Evolutionary conservation across 2,888 invertebrate species (phyloP).

Genomic region (Pachydiplax longipennis): DNA sequence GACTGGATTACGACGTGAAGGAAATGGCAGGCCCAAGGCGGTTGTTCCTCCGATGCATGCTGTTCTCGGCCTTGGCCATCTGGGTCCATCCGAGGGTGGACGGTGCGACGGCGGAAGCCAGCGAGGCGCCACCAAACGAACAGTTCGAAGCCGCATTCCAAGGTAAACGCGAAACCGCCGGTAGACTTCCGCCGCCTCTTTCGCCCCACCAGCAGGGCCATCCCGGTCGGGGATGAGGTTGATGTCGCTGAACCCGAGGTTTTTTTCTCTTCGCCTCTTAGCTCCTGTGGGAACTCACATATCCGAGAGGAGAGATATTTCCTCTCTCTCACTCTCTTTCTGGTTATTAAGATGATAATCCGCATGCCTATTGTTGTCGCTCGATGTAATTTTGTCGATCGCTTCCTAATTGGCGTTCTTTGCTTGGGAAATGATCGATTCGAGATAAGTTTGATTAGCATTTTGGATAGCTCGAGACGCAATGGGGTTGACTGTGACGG

Average conservation of each 20-base stretch:
- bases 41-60: constrained; percentile 1
- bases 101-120: constrained; percentile 20
- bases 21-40: constrained; percentile 13
- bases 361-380: too few species aligned
- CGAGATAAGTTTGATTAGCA: too few species aligned
- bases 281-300: background rate
- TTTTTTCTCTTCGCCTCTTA: background rate
- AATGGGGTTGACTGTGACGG: too few species aligned
- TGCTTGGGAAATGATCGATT: too few species aligned
- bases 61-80: constrained; percentile 8
- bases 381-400: too few species aligned
- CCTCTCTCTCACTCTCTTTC: too few species aligned
- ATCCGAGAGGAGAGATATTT: background rate
- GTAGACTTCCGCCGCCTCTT: background rate
- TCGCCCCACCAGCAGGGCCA: background rate
- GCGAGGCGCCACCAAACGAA: constrained; percentile 27
- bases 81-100: constrained; percentile 9
- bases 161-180: background rate
- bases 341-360: background rate
- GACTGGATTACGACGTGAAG: constrained; percentile 34
- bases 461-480: too few species aligned
- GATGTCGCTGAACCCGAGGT: background rate
- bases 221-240: background rate
- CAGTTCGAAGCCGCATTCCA: constrained; percentile 33
- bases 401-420: too few species aligned